Base-by-base conservation (phyloP, 2,113 vertebrate genomes). In the Equus przewalskii region DNA sequence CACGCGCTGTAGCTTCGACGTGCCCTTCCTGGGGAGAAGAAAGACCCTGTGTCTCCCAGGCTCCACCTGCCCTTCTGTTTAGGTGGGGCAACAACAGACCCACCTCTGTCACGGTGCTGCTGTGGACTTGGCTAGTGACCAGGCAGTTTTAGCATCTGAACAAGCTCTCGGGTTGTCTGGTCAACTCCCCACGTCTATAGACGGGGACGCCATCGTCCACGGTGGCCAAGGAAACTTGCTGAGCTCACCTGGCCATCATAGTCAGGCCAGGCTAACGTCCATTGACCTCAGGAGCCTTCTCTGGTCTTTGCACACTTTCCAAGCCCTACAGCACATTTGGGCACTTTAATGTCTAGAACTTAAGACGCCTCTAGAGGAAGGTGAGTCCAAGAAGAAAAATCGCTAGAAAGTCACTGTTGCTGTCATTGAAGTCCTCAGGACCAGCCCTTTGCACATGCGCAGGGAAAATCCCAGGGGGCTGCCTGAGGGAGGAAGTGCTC, bases 61-160 rank as follows among this genome's bases (percentile, higher is more conserved):
- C 73, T 10, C 79, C 13, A 5, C 79, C 19, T 1, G n/a, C 64
- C 54, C 5, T 36, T 26, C 41, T 21, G 46, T 0, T 9, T 3
- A 6, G 24, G 1, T 11, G 30, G 30, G n/a, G 18, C 13, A 1
- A 7, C 10, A 3, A 19, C 0, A 1, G 6, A 26, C 44, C 1
- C 19, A 28, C 21, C 2, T 19, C 41, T 0, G 0, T 44, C n/a
- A 26, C 8, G 0, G 56, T 44, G 54, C 44, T 14, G 13, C 19
- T 14, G 16, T 1, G 44, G 82, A 15, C 49, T 51, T 9, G 2
- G 54, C 24, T 15, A 7, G 2, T 1, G 28, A n/a, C 28, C 11
- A 41, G 62, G n/a, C 0, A 0, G 4, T 3, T 24, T 13, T 44
- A 13, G 72, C 33, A 0, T 4, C 18, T 6, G 0, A 9, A 6